Evolutionary conservation across 2,797 vertebrate genomes (phyloP).

Genomic region (Craterocephalus amniculus): DNA sequence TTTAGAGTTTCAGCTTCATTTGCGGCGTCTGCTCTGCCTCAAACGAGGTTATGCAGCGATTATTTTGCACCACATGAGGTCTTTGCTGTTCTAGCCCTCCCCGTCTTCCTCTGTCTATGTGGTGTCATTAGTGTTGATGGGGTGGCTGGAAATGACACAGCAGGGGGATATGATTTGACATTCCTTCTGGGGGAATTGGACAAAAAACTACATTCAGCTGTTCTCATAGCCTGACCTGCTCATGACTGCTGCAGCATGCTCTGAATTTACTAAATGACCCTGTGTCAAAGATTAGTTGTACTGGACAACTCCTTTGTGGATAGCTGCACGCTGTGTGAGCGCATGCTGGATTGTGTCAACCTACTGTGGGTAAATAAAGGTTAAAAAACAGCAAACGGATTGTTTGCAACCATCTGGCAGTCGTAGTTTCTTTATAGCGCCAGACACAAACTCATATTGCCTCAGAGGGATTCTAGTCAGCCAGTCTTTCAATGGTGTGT

Average conservation of each 20-base stretch:
- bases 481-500: slow-evolving; percentile 68
- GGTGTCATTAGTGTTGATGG: slow-evolving; percentile 64
- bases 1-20: slow-evolving; percentile 24
- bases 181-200: slow-evolving; percentile 36
- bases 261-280: slow-evolving; percentile 44
- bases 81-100: slow-evolving; percentile 49
- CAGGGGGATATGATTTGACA: slow-evolving; percentile 44
- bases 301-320: slow-evolving; percentile 44
- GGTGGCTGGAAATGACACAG: slow-evolving; percentile 56
- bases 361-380: slow-evolving; percentile 61
- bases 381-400: slow-evolving; percentile 60
- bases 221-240: slow-evolving; percentile 44
- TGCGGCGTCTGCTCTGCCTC: slow-evolving; percentile 26
- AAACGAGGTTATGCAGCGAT: slow-evolving; percentile 35
- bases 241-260: slow-evolving; percentile 47
- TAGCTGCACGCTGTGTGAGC: slow-evolving; percentile 18
- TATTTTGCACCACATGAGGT: slow-evolving; percentile 49
- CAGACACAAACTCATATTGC: slow-evolving; percentile 64
- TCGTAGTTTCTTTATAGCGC: slow-evolving; percentile 58
- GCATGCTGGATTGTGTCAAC: slow-evolving; percentile 42
- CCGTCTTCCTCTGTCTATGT: slow-evolving; percentile 33
- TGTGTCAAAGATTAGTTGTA: slow-evolving; percentile 36
- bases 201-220: slow-evolving; percentile 49
- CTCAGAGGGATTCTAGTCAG: slow-evolving; percentile 65
- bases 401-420: slow-evolving; percentile 75